Evolutionary conservation across 2,888 invertebrate species (phyloP), one percentile per base, ranked within the genome.

Genomic region (Chymomyza caudatula): DNA sequence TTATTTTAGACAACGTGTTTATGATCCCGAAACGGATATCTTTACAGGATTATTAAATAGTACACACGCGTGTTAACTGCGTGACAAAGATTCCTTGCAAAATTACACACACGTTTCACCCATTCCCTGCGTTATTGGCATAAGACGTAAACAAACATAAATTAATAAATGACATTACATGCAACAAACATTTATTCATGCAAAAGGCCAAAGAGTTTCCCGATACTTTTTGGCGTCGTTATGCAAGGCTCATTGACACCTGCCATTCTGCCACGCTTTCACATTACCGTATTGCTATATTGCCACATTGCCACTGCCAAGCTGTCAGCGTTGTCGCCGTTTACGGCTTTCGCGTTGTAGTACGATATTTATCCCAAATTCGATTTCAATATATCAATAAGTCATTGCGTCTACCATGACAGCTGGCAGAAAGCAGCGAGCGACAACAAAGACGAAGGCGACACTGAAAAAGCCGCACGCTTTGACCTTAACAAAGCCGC

Each of bases 131-230:
- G 29, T 60, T 55, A 63, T 62, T 59, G 64, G 49, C 54, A 22
- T 44, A 42, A 60, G 61, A 54, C 63, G 63, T 68, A 64, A 69
- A 76, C 53, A 62, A 53, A 57, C 71, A 65, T 71, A 76, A 78
- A 72, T 70, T 74, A 82, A 78, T 78, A 79, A 78, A 71, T 67
- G 72, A 62, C 70, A 74, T 78, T 66, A 76, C 63, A 70, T 81
- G 67, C 55, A 78, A 47, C n/a, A 5, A 47, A 47, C 47, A 47
- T 47, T 47, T 5, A n/a, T n/a, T n/a, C n/a, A n/a, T n/a, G n/a
- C n/a, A n/a, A n/a, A 11, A 37, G 4, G 29, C 29, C 29, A 37
- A 20, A 11, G 22, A 20, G 51, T 51, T 51, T 51, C 22, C 51
- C 2, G 29, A 58, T 57, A 54, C 62, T 69, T 5, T 22, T 57